phyloP scores from a whole-genome alignment of 2,888 invertebrate genomes.

The Drosophila testacea region DNA sequence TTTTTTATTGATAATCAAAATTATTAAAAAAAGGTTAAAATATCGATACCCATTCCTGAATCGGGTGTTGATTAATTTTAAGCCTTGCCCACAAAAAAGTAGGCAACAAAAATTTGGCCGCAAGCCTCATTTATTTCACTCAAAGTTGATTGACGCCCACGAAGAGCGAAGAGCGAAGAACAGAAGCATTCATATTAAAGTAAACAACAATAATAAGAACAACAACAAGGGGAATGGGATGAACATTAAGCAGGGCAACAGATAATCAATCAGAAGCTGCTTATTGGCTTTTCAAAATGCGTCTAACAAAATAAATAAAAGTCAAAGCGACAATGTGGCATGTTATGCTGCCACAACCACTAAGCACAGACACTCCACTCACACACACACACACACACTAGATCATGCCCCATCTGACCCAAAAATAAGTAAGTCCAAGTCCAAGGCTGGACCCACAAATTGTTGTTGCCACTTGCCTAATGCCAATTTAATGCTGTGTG shows the following conservation, averaged over 20 bases:
- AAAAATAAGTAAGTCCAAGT: slow-evolving; percentile 39
- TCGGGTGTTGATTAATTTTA: slow-evolving; percentile 44
- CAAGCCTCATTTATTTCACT: slow-evolving; percentile 76
- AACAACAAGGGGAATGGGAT: slow-evolving; percentile 22
- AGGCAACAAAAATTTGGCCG: slow-evolving; percentile 34
- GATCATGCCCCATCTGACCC: slow-evolving; percentile 2
- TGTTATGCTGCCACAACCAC: slow-evolving; percentile 49
- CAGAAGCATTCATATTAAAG: slow-evolving; percentile 43
- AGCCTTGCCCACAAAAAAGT: slow-evolving; percentile 54
- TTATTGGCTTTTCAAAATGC: slow-evolving; percentile 79
- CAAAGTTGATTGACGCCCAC: slow-evolving; percentile 71
- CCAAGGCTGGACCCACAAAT: slow-evolving; percentile 45
- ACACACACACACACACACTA: slow-evolving; percentile 3
- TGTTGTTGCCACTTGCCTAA: slow-evolving; percentile 52
- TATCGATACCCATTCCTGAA: neutral
- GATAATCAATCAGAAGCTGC: slow-evolving; percentile 79
- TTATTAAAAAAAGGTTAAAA: too few relatives aligned
- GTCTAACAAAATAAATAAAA: slow-evolving; percentile 77
- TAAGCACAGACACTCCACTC: slow-evolving; percentile 5
- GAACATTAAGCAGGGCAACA: slow-evolving; percentile 43
- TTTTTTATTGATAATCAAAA: too few relatives aligned
- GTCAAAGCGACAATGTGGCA: slow-evolving; percentile 74
- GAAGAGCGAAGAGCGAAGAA: slow-evolving; percentile 21
- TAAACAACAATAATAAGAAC: slow-evolving; percentile 33
- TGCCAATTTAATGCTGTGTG: slow-evolving; percentile 70